These are phyloP conservation scores for Ancistrus triradiatus DNA, from an alignment of 2,113 vertebrate genomes.

Conservation along the genomic window DNA sequence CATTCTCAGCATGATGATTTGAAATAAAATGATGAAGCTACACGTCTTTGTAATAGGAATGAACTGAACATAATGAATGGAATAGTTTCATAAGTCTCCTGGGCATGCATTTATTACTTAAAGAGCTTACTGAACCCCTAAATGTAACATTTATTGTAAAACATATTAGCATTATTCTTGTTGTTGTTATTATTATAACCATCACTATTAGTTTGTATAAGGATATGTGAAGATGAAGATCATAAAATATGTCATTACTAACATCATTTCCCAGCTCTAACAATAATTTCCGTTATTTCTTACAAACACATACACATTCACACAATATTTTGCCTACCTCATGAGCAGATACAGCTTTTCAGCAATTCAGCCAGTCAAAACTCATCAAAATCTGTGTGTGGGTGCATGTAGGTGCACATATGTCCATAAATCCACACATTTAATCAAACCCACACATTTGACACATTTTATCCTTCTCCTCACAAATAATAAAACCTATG, in stretches of 20 bases:
- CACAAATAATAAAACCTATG: neutral
- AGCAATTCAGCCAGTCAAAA: constrained; percentile 1
- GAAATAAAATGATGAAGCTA: constrained; percentile 33
- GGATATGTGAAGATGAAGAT: no score
- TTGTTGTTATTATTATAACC: no score
- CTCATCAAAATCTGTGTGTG: neutral
- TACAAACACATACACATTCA: neutral
- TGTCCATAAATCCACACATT: neutral
- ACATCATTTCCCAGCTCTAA: no score
- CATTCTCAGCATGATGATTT: constrained; percentile 40
- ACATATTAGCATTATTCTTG: no score
- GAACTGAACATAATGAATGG: constrained; percentile 26
- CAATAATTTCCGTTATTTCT: no score
- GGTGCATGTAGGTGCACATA: neutral
- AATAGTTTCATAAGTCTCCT: constrained; percentile 8
- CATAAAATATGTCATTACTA: no score
- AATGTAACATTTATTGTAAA: no score
- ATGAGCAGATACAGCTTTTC: constrained; percentile 12
- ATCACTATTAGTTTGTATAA: no score
- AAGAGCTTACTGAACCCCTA: no score
- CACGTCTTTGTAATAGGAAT: constrained; percentile 22
- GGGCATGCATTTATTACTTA: constrained; percentile 5
- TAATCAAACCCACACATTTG: neutral
- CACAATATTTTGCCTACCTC: constrained; percentile 8
- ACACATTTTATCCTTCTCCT: neutral